Conservation (phyloP, 2,113 vertebrate species). For the Plectropomus leopardus region DNA sequence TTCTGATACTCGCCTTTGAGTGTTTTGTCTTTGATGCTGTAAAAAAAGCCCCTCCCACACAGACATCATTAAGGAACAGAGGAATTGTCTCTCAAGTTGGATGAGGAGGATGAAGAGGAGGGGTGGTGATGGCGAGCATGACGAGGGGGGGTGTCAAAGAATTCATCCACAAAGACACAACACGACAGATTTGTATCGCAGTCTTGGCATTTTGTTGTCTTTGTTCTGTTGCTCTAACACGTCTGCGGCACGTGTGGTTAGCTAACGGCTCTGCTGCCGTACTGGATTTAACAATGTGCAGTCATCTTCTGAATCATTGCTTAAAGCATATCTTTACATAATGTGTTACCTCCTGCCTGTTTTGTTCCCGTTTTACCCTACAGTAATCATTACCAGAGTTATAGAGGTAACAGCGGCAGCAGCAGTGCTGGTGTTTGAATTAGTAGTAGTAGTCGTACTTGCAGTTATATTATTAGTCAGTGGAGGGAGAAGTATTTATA, state of each 20-base stretch:
- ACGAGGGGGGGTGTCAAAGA: slow-evolving; percentile 29
- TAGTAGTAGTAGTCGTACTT: background rate
- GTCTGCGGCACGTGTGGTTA: slow-evolving; percentile 34
- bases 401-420: background rate
- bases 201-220: slow-evolving; percentile 41
- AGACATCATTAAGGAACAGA: slow-evolving; percentile 77
- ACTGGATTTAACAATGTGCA: slow-evolving; percentile 21
- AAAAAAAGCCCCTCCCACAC: slow-evolving; percentile 70
- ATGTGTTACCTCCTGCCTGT: slow-evolving; percentile 16
- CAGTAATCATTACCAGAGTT: slow-evolving; percentile 21
- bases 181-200: slow-evolving; percentile 54
- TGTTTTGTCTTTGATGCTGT: slow-evolving; percentile 73
- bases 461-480: background rate
- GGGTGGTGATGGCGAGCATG: background rate
- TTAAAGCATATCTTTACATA: slow-evolving; percentile 34
- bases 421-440: background rate
- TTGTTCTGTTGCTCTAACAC: slow-evolving; percentile 41
- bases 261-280: slow-evolving; percentile 26
- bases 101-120: slow-evolving; percentile 40
- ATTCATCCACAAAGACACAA: slow-evolving; percentile 49
- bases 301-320: background rate
- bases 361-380: background rate
- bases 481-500: background rate
- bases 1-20: slow-evolving; percentile 70
- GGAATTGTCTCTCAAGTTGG: slow-evolving; percentile 70